These are phyloP conservation scores for Lampris megalopsis DNA, from an alignment of 2,113 vertebrate genomes.

Conservation along the genomic window DNA sequence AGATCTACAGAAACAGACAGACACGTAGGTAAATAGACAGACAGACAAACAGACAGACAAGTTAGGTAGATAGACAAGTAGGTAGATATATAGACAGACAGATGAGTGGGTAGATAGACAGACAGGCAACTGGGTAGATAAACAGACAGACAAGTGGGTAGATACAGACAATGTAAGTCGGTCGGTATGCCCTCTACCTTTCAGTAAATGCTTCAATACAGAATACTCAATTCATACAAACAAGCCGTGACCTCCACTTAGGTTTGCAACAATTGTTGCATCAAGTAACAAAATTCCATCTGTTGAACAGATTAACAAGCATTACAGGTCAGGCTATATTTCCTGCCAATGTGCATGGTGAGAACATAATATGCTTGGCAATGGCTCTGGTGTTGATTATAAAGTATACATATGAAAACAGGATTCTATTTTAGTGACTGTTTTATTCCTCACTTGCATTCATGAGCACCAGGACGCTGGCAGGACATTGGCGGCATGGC, in stretches of 20 bases:
- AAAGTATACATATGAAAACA: slow-evolving; percentile 72
- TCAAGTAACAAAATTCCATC: slow-evolving; percentile 40
- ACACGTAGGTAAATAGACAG: no score
- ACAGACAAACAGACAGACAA: no score
- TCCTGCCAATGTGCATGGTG: slow-evolving; percentile 78
- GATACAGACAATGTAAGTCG: no score
- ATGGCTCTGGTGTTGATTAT: slow-evolving; percentile 71
- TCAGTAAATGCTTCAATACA: slow-evolving; percentile 17
- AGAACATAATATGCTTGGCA: slow-evolving; percentile 74
- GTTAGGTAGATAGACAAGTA: no score
- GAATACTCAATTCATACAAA: slow-evolving; percentile 44
- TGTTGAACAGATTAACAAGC: slow-evolving; percentile 62
- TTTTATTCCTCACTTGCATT: slow-evolving; percentile 36
- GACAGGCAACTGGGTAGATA: no score
- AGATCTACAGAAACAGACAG: no score
- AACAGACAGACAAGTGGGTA: no score
- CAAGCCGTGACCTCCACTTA: slow-evolving; percentile 41
- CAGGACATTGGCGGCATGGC: slow-evolving; percentile 16
- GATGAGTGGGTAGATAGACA: no score
- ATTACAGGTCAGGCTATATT: slow-evolving; percentile 45
- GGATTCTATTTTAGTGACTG: slow-evolving; percentile 73
- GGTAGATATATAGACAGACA: no score
- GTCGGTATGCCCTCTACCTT: neutral
- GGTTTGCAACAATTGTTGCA: slow-evolving; percentile 43
- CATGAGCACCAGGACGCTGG: slow-evolving; percentile 42